Evolutionary conservation across 2,113 vertebrate genomes (phyloP), one percentile per base, ranked within the genome.

Genomic region (Plecturocebus donacophilus): DNA sequence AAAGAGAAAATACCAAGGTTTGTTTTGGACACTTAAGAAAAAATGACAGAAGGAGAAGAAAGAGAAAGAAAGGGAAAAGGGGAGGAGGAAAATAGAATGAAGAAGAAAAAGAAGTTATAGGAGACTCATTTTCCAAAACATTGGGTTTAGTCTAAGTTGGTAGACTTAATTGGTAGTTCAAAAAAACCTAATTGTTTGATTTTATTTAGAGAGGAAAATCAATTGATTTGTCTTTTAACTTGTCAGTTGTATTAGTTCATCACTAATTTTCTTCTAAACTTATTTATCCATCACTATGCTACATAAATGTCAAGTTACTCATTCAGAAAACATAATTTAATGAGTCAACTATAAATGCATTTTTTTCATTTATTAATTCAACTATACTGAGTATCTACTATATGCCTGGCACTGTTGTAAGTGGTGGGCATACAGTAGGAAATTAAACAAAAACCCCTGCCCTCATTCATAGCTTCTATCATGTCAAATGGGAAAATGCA

Each of bases 231-330:
- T 68, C 73, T 64, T 70, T 27, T 19, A 89, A 92, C 12, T 54
- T 68, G 35, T 76, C 66, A 49, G 6, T 81, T 93, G 8, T 66
- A n/a, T 86, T 11, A 30, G 6, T 86, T 49, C 93, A 40, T 77
- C 73, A 66, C 27, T 77, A 38, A 64, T 30, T 86, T 66, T 82
- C 82, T 68, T 83, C 38, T 16, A 77, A 40, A 91, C 3, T 21
- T 58, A 76, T 47, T 83, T 35, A 76, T 82, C 73, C 16, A 10
- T 94, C 21, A 76, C 35, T 90, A 89, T 58, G 8, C 27, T 86
- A 81, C 52, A 89, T 90, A 40, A 82, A 95, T 68, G 83, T 94
- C 38, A 90, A 25, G 64, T 89, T 32, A 70, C 42, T 94, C 30
- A 86, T 90, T 79, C 32, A 30, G 56, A 88, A 88, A 85, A 27